Base-by-base conservation (phyloP, 1,140 invertebrate species). In the Caenorhabditis briggsae region DNA sequence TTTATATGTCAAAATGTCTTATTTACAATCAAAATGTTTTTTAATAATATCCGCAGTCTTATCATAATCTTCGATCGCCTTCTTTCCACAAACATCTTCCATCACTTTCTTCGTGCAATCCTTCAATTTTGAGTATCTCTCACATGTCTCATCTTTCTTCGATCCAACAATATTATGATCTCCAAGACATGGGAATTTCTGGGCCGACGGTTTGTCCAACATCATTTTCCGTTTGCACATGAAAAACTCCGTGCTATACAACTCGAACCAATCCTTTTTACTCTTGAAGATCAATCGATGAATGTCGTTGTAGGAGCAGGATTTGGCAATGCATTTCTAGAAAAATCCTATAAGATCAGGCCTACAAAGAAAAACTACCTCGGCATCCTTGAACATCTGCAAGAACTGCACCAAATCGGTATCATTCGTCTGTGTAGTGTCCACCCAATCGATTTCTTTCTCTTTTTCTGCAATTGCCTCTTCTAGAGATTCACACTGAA, bases 181-280 rank as follows among this genome's bases (percentile, higher is more conserved):
- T 46, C 41, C 41, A n/a, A 70, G 33, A 16, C 64, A 70, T 7
- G 33, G 64, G 41, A 43, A 70, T 46, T 70, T 70, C 23, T 12
- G 5, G 8, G 64, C 14, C 11, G 64, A 43, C 12, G 64, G 64
- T 46, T 70, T 70, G 41, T 70, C 64, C 12, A 70, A n/a, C 64
- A 70, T 70, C 64, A 70, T 70, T 46, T 70, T 70, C 64, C 64
- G 64, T 70, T 70, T 70, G 64, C 64, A 70, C 7, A 70, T 70
- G 41, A 70, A 70, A 18, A 70, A 70, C 11, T 70, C 64, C 14
- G 64, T 70, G 41, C 64, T 70, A 16, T 70, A 70, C 14, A 70
- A 20, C 64, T 70, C 64, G 23, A 70, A 70, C 64, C 64, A 70
- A 46, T 70, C 64, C 14, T 70, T 70, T 46, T 70, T 70, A 16